Base-by-base conservation (phyloP, 1,140 invertebrate species). In the Coenobita brevimanus region DNA sequence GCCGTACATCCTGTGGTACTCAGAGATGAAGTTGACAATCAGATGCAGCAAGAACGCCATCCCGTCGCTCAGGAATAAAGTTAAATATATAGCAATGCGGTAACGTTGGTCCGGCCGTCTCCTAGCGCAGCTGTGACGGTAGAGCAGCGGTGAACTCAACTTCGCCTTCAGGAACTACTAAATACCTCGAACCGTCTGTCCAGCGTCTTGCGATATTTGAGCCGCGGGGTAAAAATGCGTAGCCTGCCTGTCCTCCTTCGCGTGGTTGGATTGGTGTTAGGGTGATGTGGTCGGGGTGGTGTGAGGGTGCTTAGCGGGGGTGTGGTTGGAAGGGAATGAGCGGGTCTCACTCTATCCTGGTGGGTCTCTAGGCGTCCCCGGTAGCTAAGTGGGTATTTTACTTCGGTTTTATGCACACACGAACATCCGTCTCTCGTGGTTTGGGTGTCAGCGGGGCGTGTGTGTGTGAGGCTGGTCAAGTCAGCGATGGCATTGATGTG, bases 331-430 rank as follows among this genome's bases (percentile, higher is more conserved):
- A 76, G 76, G 76, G 85, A 41, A 80, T 57, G 75, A 71, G 75
- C 85, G 85, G 76, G 76, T 62, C 60, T 27, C 64, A 57, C 60
- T 27, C 64, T 43, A 81, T 76, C 85, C 69, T 76, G 71, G 43
- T 80, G 76, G 78, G 62, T 81, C 67, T 33, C 17, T 64, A n/a
- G 69, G 85, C 67, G 85, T 87, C 46, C 85, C 85, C 78, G 76
- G 85, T 87, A 87, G 85, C 85, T 87, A 87, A 87, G 85, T 87
- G 85, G 85, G 85, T 81, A 87, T 87, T 87, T 80, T 87, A 87
- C 69, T 87, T 87, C 50, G 41, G 80, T 87, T 87, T 87, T 87
- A 87, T 81, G 76, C 64, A 80, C 60, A 81, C 76, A 80, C 64
- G 41, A 50, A 73, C 78, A 87, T 85, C 76, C 43, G 41, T 17